Evolutionary conservation across 30 jellyfish, hydroid and myxozoan genomes (phyloP), one percentile per base, ranked within the genome.

Genomic region (Nemopilema nomurai): DNA sequence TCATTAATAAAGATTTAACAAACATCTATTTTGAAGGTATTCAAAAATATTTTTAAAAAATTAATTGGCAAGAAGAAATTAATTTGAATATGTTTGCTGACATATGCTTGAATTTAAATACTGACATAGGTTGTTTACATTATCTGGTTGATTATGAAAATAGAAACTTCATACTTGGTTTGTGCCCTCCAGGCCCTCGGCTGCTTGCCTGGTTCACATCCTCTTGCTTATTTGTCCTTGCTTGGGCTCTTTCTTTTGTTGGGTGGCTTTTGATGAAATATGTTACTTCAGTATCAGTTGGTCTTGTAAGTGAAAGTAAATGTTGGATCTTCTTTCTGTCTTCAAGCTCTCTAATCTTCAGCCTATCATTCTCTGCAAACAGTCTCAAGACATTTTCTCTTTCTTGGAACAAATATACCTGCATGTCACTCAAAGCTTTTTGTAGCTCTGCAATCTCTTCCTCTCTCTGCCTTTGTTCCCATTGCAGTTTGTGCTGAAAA

Each of bases 101-200:
- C n/a, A n/a, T n/a, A n/a, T n/a, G n/a, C n/a, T n/a, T n/a, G n/a
- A n/a, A n/a, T n/a, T n/a, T n/a, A n/a, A n/a, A n/a, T n/a, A n/a
- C n/a, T n/a, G n/a, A n/a, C n/a, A n/a, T n/a, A n/a, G n/a, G n/a
- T n/a, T n/a, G n/a, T n/a, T n/a, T n/a, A n/a, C n/a, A n/a, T n/a
- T n/a, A n/a, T n/a, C n/a, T n/a, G n/a, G n/a, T n/a, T n/a, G n/a
- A n/a, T n/a, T 8, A 74, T 24, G 66, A 28, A 24, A 16, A 20
- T 20, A 16, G 49, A 80, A 67, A 27, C 18, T 27, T 41, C 21
- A 72, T 71, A 84, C 91, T 87, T 80, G 57, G 68, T 41, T 85
- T 77, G 69, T 92, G 98, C 6, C 98, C 98, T 1, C 98, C 98
- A 50, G 98, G 97, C 19, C 98, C 98, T 32, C 96, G 62, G 23